Evolutionary conservation across 1,140 invertebrate genomes (phyloP).

Genomic region (Drosophila novamexicana): DNA sequence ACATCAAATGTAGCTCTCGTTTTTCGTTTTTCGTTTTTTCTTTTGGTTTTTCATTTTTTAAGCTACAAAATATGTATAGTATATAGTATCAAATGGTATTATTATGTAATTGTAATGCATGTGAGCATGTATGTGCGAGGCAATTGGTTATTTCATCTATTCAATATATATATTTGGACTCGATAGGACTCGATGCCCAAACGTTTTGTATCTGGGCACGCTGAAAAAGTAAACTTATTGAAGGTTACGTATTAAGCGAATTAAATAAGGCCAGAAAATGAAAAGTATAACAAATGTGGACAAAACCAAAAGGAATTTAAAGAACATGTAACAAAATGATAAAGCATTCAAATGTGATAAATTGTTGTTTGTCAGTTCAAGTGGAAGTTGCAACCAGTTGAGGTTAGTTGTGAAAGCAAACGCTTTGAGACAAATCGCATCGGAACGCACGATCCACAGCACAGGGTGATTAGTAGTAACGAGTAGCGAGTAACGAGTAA

Average conservation of each 20-base stretch:
- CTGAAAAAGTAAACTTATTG: slow-evolving; percentile 44
- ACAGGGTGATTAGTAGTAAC: slow-evolving; percentile 12
- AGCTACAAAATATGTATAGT: slow-evolving; percentile 13
- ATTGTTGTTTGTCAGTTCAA: neutral
- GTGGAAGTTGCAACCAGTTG: slow-evolving; percentile 5
- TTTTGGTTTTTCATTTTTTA: neutral
- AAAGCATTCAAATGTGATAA: slow-evolving; percentile 2
- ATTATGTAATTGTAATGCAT: slow-evolving; percentile 15
- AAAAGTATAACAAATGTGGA: neutral
- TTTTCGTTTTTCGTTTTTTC: neutral
- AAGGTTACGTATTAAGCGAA: neutral
- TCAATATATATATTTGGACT: neutral
- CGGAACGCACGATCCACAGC: neutral
- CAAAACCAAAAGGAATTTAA: slow-evolving; percentile 12
- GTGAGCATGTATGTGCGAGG: neutral
- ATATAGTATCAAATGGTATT: slow-evolving; percentile 3
- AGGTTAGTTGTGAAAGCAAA: slow-evolving; percentile 20
- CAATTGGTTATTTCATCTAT: neutral
- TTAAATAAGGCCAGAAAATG: slow-evolving; percentile 1
- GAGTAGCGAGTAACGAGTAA: slow-evolving; percentile 8
- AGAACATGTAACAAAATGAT: neutral
- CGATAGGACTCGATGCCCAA: slow-evolving; percentile 20
- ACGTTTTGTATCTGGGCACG: neutral
- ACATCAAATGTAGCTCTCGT: slow-evolving; percentile 50
- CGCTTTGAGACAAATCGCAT: neutral